Percentiles rank a stretch among this genome's conserved stretches.
Conservation (phyloP, 1,140 invertebrate species). For the Aphelenchoides fujianensis region DNA sequence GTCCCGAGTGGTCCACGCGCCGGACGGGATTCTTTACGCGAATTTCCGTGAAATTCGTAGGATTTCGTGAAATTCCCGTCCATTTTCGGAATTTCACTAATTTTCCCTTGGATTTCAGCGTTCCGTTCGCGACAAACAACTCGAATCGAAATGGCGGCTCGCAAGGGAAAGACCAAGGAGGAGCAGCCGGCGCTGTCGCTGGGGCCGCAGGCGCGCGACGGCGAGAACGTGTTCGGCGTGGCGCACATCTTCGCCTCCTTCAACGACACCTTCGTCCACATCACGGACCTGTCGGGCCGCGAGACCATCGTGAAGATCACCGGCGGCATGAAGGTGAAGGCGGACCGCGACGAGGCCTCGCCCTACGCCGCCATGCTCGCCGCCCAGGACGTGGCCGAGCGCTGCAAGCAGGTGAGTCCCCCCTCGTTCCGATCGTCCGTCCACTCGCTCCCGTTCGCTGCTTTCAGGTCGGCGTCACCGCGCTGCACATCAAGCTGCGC, state of each 20-base stretch:
- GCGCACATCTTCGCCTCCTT: conserved; percentile 99
- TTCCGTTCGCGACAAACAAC: no score
- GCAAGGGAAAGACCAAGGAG: conserved; percentile 92
- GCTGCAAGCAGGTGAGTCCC: conserved; percentile 77
- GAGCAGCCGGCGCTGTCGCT: conserved; percentile 93
- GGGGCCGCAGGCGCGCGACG: conserved; percentile 92
- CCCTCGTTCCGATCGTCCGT: not conserved
- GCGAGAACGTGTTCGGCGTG: conserved; percentile 95
- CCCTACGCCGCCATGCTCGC: conserved; percentile 99
- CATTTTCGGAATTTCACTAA: no score
- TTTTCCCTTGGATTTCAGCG: no score
- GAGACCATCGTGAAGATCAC: conserved; percentile 98
- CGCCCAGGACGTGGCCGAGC: conserved; percentile 98
- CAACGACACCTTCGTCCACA: conserved; percentile 99
- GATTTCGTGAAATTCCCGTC: no score
- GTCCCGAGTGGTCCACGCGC: no score
- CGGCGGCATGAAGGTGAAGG: conserved; percentile 99
- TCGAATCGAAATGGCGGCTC: conserved; percentile 86
- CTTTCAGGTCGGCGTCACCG: conserved; percentile 80
- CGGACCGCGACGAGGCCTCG: conserved; percentile 98
- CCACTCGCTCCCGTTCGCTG: no score
- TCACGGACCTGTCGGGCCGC: conserved; percentile 92
- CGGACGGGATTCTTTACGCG: no score
- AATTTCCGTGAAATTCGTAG: no score
- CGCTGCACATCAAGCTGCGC: conserved; percentile 93